Percentiles rank a stretch among this genome's conserved stretches.
phyloP scores from a whole-genome alignment of 1,140 invertebrate genomes.

The Lordiphosa mommai region DNA sequence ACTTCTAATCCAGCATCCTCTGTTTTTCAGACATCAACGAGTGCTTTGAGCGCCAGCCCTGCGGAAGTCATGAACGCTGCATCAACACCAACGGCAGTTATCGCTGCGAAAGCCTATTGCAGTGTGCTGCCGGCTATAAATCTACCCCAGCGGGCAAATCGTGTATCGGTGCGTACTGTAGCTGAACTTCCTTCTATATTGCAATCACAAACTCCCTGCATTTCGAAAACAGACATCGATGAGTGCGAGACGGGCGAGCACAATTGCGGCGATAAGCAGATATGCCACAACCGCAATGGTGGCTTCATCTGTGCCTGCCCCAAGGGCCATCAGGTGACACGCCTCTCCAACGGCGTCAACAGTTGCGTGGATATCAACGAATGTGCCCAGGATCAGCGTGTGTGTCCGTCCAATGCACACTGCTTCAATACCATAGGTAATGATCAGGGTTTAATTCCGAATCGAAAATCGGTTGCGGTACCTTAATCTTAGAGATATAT shows the following conservation, averaged over 20 bases:
- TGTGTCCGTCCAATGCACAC: slow-evolving; percentile 82
- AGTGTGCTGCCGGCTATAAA: slow-evolving; percentile 80
- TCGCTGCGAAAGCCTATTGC: slow-evolving; percentile 81
- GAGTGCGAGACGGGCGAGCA: slow-evolving; percentile 85
- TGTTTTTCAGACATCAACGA: slow-evolving; percentile 81
- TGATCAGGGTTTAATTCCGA: background rate
- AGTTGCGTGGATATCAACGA: slow-evolving; percentile 95
- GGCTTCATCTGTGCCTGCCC: slow-evolving; percentile 89
- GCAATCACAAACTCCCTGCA: background rate
- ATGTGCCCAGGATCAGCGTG: slow-evolving; percentile 82
- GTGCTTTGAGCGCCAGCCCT: slow-evolving; percentile 77
- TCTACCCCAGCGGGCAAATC: slow-evolving; percentile 78
- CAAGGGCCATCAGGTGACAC: slow-evolving; percentile 83
- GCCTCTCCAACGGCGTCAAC: slow-evolving; percentile 80
- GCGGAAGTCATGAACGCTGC: slow-evolving; percentile 80
- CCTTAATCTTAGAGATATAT: too few species aligned
- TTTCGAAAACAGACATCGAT: slow-evolving; percentile 82
- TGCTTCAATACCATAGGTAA: slow-evolving; percentile 87
- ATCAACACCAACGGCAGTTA: slow-evolving; percentile 82
- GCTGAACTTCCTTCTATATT: background rate
- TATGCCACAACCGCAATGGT: slow-evolving; percentile 87
- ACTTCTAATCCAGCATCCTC: too few species aligned
- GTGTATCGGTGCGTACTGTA: slow-evolving; percentile 76
- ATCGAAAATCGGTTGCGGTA: too few species aligned
- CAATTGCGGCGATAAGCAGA: slow-evolving; percentile 85